phyloP scores from a whole-genome alignment of 2,113 vertebrate genomes.

The Barnardius zonarius region DNA sequence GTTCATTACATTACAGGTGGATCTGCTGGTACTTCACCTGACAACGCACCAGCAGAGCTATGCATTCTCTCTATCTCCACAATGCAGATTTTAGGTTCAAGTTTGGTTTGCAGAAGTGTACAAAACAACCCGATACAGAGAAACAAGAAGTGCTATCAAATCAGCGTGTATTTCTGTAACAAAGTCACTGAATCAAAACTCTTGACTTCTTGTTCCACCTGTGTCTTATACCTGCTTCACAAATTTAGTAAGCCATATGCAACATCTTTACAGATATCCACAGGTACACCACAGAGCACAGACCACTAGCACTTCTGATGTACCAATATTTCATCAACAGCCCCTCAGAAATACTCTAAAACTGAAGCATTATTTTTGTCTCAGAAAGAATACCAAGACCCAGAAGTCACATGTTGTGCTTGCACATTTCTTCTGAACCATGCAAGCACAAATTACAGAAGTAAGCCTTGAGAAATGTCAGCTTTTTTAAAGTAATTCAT shows the following conservation, averaged over 20 bases:
- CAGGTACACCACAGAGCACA: not conserved
- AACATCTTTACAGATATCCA: not conserved
- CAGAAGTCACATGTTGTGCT: not conserved
- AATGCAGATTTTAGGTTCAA: not conserved
- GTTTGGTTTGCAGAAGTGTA: not conserved
- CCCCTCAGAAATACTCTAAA: not conserved
- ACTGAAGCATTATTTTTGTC: not conserved
- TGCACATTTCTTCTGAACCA: not conserved
- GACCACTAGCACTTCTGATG: not conserved
- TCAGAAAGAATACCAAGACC: not conserved
- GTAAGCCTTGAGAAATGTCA: not conserved
- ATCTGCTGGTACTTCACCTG: not conserved
- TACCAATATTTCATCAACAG: not conserved
- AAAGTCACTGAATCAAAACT: not conserved
- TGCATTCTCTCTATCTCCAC: not conserved
- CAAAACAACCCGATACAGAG: fast-evolving
- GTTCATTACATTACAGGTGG: not conserved
- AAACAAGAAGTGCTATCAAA: not conserved
- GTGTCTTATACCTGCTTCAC: not conserved
- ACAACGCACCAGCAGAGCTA: not conserved
- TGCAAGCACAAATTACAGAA: not conserved
- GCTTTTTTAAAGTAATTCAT: not conserved
- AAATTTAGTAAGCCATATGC: not conserved
- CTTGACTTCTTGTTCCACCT: not conserved
- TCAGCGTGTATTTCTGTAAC: not conserved